These are phyloP conservation scores for Kradibia gibbosae DNA, from an alignment of 1,140 invertebrate species.

Conservation along the genomic window DNA sequence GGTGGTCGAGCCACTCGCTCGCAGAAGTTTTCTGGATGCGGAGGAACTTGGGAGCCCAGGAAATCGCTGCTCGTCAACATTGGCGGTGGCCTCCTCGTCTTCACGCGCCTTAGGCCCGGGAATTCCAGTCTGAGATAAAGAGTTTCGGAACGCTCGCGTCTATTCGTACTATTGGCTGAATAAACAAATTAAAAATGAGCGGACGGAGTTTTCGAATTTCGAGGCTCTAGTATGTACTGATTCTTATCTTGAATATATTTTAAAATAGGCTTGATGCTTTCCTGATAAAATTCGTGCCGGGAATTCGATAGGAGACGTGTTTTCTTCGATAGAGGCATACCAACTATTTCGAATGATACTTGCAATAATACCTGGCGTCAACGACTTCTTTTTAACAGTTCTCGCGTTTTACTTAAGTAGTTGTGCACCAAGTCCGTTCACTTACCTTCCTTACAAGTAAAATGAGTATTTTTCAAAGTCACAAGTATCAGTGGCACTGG, in stretches of 20 bases:
- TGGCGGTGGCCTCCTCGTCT: no score
- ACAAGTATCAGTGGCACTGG: no score
- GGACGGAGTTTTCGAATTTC: background rate
- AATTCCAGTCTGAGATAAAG: background rate
- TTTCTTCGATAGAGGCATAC: no score
- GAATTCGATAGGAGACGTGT: background rate
- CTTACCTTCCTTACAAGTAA: no score
- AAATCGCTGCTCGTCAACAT: background rate
- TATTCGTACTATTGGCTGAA: background rate
- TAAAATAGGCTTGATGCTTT: background rate
- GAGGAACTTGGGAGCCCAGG: background rate
- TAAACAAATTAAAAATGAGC: background rate
- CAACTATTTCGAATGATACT: no score
- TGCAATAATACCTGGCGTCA: no score
- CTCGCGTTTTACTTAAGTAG: no score
- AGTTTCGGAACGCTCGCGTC: background rate
- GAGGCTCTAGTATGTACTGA: background rate
- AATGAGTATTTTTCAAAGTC: no score
- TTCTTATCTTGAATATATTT: background rate
- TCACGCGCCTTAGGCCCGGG: background rate
- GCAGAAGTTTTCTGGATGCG: no score
- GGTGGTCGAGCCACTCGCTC: no score
- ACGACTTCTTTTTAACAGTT: no score
- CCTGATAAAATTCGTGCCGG: background rate
- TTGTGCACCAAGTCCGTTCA: no score